A percentile compares a stretch with the other conserved stretches of the same genome.
These are phyloP conservation scores for Pseudomyrmex pallidus DNA, from an alignment of 1,140 invertebrate genomes.

Conservation along the genomic window DNA sequence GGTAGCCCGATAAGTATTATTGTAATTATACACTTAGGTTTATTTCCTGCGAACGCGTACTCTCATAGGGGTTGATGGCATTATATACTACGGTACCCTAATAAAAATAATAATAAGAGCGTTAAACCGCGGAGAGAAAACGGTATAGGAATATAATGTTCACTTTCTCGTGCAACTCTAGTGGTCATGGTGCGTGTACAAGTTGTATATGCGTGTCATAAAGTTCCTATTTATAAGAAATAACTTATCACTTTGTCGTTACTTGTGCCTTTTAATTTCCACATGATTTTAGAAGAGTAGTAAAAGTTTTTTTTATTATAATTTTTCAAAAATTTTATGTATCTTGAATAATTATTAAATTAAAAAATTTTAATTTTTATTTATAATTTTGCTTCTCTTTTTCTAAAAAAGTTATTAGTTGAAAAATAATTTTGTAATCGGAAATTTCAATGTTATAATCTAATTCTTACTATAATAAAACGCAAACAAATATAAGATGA, in stretches of 20 bases:
- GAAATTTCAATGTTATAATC: neutral
- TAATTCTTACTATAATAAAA: neutral
- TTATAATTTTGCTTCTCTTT: too few species aligned
- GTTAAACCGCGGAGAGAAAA: conserved; percentile 80
- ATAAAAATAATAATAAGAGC: conserved; percentile 85
- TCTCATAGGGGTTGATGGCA: conserved; percentile 75
- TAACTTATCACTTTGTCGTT: neutral
- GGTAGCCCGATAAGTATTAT: conserved; percentile 81
- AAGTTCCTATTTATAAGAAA: neutral
- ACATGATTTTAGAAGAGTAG: neutral
- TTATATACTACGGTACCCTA: conserved; percentile 78
- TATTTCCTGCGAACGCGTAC: conserved; percentile 82
- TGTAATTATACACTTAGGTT: conserved; percentile 85
- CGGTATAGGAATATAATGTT: conserved; percentile 79
- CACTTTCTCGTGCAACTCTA: conserved; percentile 61
- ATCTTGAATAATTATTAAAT: too few species aligned
- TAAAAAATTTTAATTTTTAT: too few species aligned
- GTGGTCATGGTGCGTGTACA: neutral
- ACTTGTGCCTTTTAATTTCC: neutral
- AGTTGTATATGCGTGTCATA: conserved; percentile 13
- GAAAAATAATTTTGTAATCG: too few species aligned
- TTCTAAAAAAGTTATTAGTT: too few species aligned
- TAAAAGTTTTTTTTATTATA: too few species aligned
- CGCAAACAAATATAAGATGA: too few species aligned
- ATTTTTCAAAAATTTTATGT: too few species aligned